Evolutionary conservation across 1,140 invertebrate genomes (phyloP), one percentile per base, ranked within the genome.

Genomic region (Atta texana): DNA sequence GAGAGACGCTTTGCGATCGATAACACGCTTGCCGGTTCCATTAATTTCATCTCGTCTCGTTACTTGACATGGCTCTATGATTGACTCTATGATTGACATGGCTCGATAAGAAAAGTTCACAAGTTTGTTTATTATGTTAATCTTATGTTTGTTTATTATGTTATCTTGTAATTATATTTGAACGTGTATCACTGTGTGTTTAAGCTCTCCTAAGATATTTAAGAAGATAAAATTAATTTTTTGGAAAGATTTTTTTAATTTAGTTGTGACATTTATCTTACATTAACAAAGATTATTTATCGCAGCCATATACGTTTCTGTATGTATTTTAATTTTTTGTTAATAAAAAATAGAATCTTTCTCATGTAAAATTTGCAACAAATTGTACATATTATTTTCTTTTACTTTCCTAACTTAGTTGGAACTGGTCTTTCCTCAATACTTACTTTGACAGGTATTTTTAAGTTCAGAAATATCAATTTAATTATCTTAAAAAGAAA

Each of bases 1-100:
- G 57, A 64, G 78, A 66, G 68, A 89, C 63, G 55, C 53, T 28
- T 63, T 21, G 16, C 74, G 82, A 77, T 77, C 71, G 82, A 78
- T 85, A 77, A 39, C 21, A 61, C 34, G 39, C 24, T 49, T 55
- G 24, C 55, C 24, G 28, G 80, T 61, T 74, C 53, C 80, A 61
- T 74, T 85, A 78, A 85, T 85, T 85, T 76, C 74, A 31, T 66
- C 49, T 78, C 82, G 82, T 85, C 44, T 21, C 49, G 80, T 31
- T 82, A 49, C 44, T 59, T 53, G 59, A n/a, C n/a, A n/a, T n/a
- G n/a, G n/a, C n/a, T n/a, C n/a, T n/a, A n/a, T n/a, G n/a, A n/a
- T n/a, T n/a, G n/a, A n/a, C n/a, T 63, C 44, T 28, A 39, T 44
- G 16, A 14, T 18, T 49, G 80, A 84, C 80, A 28, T 84, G 8